Evolutionary conservation across 2,113 vertebrate genomes (phyloP), one percentile per base, ranked within the genome.

Genomic region (Apteryx mantelli): DNA sequence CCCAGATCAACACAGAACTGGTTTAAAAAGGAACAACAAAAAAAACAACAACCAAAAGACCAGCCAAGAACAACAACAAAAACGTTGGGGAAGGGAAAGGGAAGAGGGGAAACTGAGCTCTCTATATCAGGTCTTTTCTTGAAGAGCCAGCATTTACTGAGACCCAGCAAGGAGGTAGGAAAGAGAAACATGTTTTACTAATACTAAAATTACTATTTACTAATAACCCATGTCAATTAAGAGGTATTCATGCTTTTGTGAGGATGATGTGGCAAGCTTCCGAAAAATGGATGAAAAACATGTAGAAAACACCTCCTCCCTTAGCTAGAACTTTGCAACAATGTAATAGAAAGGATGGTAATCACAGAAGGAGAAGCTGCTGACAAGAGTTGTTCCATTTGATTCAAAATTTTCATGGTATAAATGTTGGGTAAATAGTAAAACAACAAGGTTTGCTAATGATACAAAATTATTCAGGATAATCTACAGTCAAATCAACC

Each of bases 391-490:
- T 70, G 34, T 68, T 95, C 30, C 5, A 4, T 18, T 22, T 82
- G 82, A 63, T 74, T 66, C 8, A 88, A 26, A 78, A 66, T 69
- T 34, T 95, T 94, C 25, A 44, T 78, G 40, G 70, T 82, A 28
- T 82, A 30, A 87, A 91, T 84, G 42, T 28, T 4, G 20, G 36
- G 8, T 42, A 94, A 61, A 14, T 38, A 42, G 16, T 85, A 64
- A 82, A 89, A 85, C 4, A 15, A 60, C 4, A 56, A 85, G 53
- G 85, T 73, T 76, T 89, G 13, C 26, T 53, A 77, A 89, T 52
- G 24, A n/a, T 17, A 63, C 9, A 64, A 42, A 91, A 46, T 16
- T 84, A 9, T 60, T 89, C 28, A 79, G 56, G 46, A 87, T 87
- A 94, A 82, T 22, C 38, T 79, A 22, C 89, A 75, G n/a, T 89